Percentiles rank a stretch among this genome's conserved stretches.
These are phyloP conservation scores for Hypomecis atomaria DNA, from an alignment of 2,888 invertebrate species.

Conservation along the genomic window DNA sequence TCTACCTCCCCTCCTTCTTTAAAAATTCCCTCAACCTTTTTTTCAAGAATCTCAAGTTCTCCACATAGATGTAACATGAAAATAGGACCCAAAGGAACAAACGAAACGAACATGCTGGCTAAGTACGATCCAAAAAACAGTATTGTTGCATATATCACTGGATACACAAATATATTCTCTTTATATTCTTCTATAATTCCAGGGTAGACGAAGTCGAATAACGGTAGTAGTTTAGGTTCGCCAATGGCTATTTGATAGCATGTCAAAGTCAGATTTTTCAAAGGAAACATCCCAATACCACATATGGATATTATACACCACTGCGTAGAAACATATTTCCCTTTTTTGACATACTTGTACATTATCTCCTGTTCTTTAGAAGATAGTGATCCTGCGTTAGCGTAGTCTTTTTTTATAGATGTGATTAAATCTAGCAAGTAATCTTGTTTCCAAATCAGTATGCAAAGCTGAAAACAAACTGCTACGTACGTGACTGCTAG, in stretches of 20 bases:
- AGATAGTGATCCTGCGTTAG: conserved; percentile 32
- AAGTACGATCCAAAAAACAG: conserved; percentile 42
- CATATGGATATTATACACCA: conserved; percentile 44
- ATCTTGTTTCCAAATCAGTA: conserved; percentile 47
- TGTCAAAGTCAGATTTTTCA: conserved; percentile 44
- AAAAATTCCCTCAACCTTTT: conserved; percentile 49
- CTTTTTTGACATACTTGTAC: conserved; percentile 44
- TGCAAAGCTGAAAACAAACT: conserved; percentile 28
- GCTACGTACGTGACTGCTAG: conserved; percentile 32
- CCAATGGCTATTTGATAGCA: conserved; percentile 43
- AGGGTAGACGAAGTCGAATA: conserved; percentile 53
- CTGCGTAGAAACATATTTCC: conserved; percentile 46
- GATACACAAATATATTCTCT: conserved; percentile 41
- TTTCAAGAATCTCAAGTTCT: conserved; percentile 57
- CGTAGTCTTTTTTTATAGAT: conserved; percentile 53
- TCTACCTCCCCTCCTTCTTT: conserved; percentile 40
- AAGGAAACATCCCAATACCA: conserved; percentile 30
- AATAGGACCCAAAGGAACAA: conserved; percentile 60
- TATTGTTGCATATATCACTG: conserved; percentile 28
- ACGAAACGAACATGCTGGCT: conserved; percentile 48
- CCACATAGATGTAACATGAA: conserved; percentile 63
- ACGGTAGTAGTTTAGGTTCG: conserved; percentile 45
- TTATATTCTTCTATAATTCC: conserved; percentile 47
- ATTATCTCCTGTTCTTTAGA: conserved; percentile 47
- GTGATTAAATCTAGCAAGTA: conserved; percentile 45